Evolutionary conservation across 2,113 vertebrate genomes (phyloP).

Genomic region (Mesocricetus auratus): DNA sequence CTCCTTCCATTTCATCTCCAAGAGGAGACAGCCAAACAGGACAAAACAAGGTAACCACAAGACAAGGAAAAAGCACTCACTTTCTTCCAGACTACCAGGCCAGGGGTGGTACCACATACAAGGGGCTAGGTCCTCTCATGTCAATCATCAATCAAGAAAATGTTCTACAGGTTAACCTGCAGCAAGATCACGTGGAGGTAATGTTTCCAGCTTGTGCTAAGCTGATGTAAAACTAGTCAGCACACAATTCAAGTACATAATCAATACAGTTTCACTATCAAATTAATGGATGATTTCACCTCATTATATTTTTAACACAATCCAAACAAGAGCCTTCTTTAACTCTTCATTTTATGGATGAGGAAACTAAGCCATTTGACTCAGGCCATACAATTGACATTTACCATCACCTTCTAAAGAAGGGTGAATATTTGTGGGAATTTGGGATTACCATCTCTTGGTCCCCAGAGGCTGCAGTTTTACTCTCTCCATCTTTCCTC

Average conservation of each 20-base stretch:
- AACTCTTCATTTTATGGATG: neutral
- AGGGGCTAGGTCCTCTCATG: neutral
- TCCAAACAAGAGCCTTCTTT: neutral
- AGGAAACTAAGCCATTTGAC: neutral
- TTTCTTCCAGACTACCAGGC: neutral
- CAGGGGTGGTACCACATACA: neutral
- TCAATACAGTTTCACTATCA: neutral
- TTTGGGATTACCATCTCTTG: neutral
- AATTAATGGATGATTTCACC: neutral
- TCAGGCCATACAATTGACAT: neutral
- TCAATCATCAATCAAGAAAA: neutral
- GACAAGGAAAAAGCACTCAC: neutral
- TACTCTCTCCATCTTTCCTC: neutral
- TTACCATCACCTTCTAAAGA: neutral
- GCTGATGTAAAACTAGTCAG: neutral
- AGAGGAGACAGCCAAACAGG: neutral
- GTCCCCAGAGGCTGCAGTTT: neutral
- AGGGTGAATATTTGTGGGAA: neutral
- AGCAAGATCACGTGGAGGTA: too few species aligned
- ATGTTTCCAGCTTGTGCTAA: neutral
- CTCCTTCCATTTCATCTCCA: neutral
- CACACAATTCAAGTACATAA: neutral
- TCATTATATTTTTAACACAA: neutral
- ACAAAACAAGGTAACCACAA: neutral
- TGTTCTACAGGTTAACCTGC: neutral